A percentile compares a stretch with the other conserved stretches of the same genome.
phyloP scores from a whole-genome alignment of 1,140 invertebrate genomes.

The Delia radicum region DNA sequence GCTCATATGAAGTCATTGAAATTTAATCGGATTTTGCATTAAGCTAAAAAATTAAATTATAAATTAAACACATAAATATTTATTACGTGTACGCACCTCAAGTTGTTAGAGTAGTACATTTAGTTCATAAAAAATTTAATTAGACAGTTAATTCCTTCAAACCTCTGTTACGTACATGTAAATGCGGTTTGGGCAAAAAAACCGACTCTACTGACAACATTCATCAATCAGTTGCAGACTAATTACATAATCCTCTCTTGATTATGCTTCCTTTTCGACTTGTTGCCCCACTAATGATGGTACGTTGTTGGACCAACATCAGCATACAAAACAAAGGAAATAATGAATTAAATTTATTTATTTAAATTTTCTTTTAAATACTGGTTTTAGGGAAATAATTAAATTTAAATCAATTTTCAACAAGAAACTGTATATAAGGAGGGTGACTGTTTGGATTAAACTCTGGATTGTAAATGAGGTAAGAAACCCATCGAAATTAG shows the following conservation, averaged over 20 bases:
- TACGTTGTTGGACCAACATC: neutral
- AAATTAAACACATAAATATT: no score
- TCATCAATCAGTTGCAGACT: slow-evolving; percentile 56
- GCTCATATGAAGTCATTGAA: no score
- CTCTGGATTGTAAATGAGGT: no score
- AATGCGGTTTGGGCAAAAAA: slow-evolving; percentile 14
- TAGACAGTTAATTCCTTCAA: no score
- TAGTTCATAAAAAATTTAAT: neutral
- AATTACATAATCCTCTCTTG: slow-evolving; percentile 56
- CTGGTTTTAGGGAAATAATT: neutral
- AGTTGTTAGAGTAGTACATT: no score
- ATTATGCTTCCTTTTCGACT: slow-evolving; percentile 42
- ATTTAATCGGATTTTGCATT: no score
- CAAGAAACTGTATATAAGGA: no score
- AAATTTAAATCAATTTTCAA: neutral
- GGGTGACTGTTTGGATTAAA: no score
- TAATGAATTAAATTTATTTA: slow-evolving; percentile 15
- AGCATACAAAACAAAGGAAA: neutral
- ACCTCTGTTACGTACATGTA: neutral
- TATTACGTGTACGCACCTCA: no score
- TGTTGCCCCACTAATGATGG: slow-evolving; percentile 25
- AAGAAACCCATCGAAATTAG: no score
- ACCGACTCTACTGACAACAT: slow-evolving; percentile 30
- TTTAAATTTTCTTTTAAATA: neutral
- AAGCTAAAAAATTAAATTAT: no score